Percentiles rank a stretch among this genome's conserved stretches.
Evolutionary conservation across 1,140 invertebrate genomes (phyloP).

Genomic region (Chionoecetes opilio): DNA sequence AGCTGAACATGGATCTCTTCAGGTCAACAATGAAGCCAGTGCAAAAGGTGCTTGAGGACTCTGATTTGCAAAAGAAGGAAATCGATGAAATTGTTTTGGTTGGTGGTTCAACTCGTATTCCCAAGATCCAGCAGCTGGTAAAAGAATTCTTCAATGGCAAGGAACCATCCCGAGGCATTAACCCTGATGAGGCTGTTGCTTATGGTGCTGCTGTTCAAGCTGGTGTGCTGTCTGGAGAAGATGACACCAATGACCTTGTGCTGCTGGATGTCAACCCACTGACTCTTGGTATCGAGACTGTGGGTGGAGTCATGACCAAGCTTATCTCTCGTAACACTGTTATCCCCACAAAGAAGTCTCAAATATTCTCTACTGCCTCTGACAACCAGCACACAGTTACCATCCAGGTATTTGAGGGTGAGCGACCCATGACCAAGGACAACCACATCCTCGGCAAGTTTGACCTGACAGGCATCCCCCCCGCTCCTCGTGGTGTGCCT

Average conservation of each 20-base stretch:
- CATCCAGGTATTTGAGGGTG: constrained; percentile 75
- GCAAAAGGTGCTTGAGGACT: constrained; percentile 98
- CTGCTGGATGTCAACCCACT: constrained; percentile 98
- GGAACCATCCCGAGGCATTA: constrained; percentile 98
- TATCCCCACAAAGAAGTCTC: constrained; percentile 76
- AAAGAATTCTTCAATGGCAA: constrained; percentile 99
- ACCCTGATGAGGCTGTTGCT: constrained; percentile 99
- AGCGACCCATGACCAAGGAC: constrained; percentile 75
- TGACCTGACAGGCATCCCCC: constrained; percentile 73
- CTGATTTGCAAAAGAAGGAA: constrained; percentile 99
- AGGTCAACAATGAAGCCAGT: constrained; percentile 99
- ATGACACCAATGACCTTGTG: constrained; percentile 98
- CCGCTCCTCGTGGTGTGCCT: constrained; percentile 74
- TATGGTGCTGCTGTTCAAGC: constrained; percentile 99
- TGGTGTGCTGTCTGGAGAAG: constrained; percentile 90
- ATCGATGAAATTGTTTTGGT: constrained; percentile 99
- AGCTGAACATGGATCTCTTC: constrained; percentile 99
- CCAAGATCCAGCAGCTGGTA: constrained; percentile 99
- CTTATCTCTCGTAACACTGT: constrained; percentile 94
- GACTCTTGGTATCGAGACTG: constrained; percentile 99
- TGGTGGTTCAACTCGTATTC: constrained; percentile 99
- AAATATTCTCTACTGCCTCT: constrained; percentile 75
- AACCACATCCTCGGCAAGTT: constrained; percentile 78
- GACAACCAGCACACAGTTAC: constrained; percentile 75
- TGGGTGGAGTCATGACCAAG: constrained; percentile 99